Evolutionary conservation across 1,140 invertebrate genomes (phyloP).

Genomic region (Oreohelix idahoensis): DNA sequence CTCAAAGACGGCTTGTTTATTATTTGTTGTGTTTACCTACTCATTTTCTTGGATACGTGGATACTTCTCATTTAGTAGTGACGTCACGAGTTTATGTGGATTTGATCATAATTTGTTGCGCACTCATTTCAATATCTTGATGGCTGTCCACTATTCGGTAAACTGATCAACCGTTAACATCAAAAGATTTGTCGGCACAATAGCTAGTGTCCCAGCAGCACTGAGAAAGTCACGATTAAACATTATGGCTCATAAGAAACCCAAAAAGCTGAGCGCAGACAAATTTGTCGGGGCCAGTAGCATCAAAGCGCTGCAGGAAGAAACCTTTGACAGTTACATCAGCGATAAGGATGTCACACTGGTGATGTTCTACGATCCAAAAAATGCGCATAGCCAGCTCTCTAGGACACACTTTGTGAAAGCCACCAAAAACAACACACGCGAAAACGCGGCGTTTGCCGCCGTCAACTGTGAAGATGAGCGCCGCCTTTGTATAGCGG

Average conservation of each 20-base stretch:
- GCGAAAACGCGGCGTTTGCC: not conserved
- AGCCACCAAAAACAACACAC: not conserved
- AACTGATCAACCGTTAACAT: too few relatives aligned
- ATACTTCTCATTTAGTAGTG: too few relatives aligned
- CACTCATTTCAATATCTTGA: too few relatives aligned
- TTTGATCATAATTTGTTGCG: too few relatives aligned
- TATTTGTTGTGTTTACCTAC: too few relatives aligned
- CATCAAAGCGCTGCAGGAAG: conserved; percentile 9
- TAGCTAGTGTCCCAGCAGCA: too few relatives aligned
- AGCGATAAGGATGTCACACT: conserved; percentile 12
- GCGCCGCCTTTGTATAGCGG: not conserved
- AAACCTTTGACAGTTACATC: conserved; percentile 5
- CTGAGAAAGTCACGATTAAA: not conserved
- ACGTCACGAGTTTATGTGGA: too few relatives aligned
- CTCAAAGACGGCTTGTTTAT: too few relatives aligned
- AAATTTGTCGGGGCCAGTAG: not conserved
- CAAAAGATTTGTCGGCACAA: too few relatives aligned
- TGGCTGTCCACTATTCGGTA: too few relatives aligned
- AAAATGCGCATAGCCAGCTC: not conserved
- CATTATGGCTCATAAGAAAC: not conserved
- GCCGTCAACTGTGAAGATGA: conserved; percentile 26
- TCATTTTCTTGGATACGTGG: too few relatives aligned
- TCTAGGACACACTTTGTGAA: conserved; percentile 28
- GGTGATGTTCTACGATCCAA: conserved; percentile 28
- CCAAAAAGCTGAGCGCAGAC: not conserved